Evolutionary conservation across 2,113 vertebrate species (phyloP).

Genomic region (Panurus biarmicus): DNA sequence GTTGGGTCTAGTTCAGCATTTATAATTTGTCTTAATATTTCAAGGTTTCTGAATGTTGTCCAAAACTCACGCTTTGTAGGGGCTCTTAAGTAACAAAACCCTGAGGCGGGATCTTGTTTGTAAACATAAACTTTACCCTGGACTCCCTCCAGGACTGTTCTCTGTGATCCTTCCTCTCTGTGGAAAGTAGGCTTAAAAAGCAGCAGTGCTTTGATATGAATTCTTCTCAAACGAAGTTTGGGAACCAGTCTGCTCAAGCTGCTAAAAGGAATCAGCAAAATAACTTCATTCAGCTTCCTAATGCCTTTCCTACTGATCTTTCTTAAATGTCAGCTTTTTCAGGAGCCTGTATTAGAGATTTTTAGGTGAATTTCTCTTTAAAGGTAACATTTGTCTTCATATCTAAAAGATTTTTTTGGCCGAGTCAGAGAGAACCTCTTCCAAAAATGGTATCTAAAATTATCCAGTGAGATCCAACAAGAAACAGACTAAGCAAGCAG

Average conservation of each 20-base stretch:
- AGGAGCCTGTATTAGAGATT: not conserved
- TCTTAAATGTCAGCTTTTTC: not conserved
- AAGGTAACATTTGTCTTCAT: not conserved
- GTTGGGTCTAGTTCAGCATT: not conserved
- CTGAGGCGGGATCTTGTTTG: not conserved
- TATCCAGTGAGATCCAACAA: not conserved
- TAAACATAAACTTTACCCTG: slow-evolving; percentile 25
- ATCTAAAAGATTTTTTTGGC: not conserved
- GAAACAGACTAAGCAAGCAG: not conserved
- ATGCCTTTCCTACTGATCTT: not conserved
- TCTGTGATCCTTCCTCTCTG: not conserved
- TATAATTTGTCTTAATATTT: not conserved
- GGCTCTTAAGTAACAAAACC: not conserved
- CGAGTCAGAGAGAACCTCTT: not conserved
- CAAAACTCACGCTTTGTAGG: not conserved
- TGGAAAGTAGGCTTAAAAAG: not conserved
- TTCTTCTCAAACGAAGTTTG: not conserved
- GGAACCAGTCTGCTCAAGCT: not conserved
- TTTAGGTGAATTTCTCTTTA: not conserved
- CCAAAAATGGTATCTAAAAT: not conserved
- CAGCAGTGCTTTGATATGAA: not conserved
- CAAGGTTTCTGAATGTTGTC: not conserved
- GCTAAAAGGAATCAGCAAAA: not conserved
- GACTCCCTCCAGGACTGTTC: not conserved
- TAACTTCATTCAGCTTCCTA: not conserved